Base-by-base conservation (phyloP, 2,888 invertebrate species). In the Eristalis pertinax region DNA sequence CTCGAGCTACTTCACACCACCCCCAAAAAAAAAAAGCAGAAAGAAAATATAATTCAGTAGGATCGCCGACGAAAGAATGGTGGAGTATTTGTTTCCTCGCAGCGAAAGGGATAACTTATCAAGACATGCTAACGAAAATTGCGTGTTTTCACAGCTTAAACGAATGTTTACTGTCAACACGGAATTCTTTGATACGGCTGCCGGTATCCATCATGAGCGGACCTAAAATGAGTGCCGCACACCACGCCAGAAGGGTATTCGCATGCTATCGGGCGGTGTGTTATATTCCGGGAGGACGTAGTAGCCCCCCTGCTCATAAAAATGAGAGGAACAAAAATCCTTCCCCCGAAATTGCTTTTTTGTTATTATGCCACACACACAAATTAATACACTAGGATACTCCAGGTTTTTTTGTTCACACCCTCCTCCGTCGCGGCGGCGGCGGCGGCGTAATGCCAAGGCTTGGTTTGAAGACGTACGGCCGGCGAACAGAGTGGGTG, bases 131-230 rank as follows among this genome's bases (percentile, higher is more conserved):
- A 84, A 80, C 79, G 82, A 87, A 80, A 84, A 87, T 87, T 84
- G 87, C 87, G 87, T 87, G 87, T 87, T 87, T 87, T 87, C 84
- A 87, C 87, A 87, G 87, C 87, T 87, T 87, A 87, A 87, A 87
- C 84, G 87, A 87, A 87, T 87, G 87, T 87, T 87, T 87, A 87
- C 87, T 87, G 87, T 87, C 87, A 87, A 87, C 87, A 87, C 84
- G 84, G 80, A 87, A 87, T 87, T 87, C 79, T 64, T 63, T 73
- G 87, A 87, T 87, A 87, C 41, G 79, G 72, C 62, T 62, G 68
- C 74, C 60, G 75, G 86, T 78, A 86, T 86, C 70, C 86, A 86
- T 86, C 86, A 86, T 86, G 58, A 58, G 19, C 76, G 75, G 65
- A 68, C 81, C 68, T 19, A 22, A 38, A 24, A 32, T 29, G 35